Evolutionary conservation across 2,888 invertebrate genomes (phyloP).

Genomic region (Hofmannophila pseudospretella): DNA sequence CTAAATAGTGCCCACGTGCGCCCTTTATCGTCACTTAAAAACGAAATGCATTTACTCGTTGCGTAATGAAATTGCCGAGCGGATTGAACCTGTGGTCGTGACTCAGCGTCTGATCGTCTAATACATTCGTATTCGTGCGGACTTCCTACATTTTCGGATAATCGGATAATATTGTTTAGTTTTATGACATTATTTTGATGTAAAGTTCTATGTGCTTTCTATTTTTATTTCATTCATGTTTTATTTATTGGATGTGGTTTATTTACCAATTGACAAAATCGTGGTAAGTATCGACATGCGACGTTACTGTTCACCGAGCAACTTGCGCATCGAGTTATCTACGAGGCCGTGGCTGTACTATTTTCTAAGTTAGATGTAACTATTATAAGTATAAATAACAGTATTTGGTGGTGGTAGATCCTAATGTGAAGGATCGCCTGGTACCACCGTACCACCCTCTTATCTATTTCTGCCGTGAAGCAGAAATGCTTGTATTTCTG

Average conservation of each 20-base stretch:
- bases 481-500: no score
- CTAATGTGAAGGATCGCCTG: no score
- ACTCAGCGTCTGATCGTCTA: constrained; percentile 13
- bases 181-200: neutral
- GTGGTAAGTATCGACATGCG: neutral
- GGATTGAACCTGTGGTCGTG: constrained; percentile 59
- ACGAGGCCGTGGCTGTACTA: neutral
- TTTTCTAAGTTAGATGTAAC: neutral
- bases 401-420: no score
- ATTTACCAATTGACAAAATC: neutral
- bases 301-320: neutral
- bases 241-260: neutral
- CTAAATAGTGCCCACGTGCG: constrained; percentile 59
- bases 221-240: constrained; percentile 3
- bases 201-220: neutral
- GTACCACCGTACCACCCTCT: no score
- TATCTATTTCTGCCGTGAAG: no score
- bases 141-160: constrained; percentile 1
- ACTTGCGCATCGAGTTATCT: neutral
- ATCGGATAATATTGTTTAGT: constrained; percentile 1
- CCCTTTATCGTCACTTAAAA: constrained; percentile 29
- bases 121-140: constrained; percentile 3
- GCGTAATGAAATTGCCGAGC: constrained; percentile 51
- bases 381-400: no score
- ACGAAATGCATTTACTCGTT: constrained; percentile 34